Percentiles rank a stretch among this genome's conserved stretches.
Conservation (phyloP, 30 jellyfish, hydroid and myxozoan species). For the Hydractinia echinata region DNA sequence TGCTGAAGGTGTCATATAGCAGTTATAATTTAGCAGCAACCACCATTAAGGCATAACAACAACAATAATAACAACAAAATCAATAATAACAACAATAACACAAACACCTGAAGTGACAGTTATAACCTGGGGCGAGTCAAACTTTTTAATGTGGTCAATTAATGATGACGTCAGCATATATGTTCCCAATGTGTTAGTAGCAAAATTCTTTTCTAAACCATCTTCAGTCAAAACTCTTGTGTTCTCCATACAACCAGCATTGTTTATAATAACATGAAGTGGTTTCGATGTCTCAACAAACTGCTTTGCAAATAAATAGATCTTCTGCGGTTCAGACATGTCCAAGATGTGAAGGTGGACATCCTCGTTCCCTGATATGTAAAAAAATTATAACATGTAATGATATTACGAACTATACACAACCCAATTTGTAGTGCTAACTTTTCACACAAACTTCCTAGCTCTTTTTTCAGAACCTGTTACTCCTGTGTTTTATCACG, state of each 20-base stretch:
- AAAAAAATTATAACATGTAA: too few species aligned
- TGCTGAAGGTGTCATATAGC: too few species aligned
- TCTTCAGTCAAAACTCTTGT: conserved; percentile 37
- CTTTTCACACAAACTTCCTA: too few species aligned
- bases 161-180: conserved; percentile 60
- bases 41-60: not conserved
- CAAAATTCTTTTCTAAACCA: conserved; percentile 65
- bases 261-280: conserved; percentile 64
- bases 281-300: conserved; percentile 40
- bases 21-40: too few species aligned
- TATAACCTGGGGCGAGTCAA: conserved; percentile 62
- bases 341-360: conserved; percentile 62
- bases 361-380: conserved; percentile 17
- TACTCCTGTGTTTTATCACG: too few species aligned
- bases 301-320: conserved; percentile 46
- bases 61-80: not conserved
- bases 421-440: too few species aligned
- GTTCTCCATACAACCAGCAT: conserved; percentile 78
- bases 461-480: too few species aligned
- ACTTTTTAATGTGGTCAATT: conserved; percentile 47
- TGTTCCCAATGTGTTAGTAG: conserved; percentile 66
- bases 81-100: not conserved
- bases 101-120: conserved; percentile 70
- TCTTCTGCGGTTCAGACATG: conserved; percentile 51
- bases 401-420: too few species aligned